phyloP scores from a whole-genome alignment of 2,113 vertebrate genomes.

The Clarias batrachus region DNA sequence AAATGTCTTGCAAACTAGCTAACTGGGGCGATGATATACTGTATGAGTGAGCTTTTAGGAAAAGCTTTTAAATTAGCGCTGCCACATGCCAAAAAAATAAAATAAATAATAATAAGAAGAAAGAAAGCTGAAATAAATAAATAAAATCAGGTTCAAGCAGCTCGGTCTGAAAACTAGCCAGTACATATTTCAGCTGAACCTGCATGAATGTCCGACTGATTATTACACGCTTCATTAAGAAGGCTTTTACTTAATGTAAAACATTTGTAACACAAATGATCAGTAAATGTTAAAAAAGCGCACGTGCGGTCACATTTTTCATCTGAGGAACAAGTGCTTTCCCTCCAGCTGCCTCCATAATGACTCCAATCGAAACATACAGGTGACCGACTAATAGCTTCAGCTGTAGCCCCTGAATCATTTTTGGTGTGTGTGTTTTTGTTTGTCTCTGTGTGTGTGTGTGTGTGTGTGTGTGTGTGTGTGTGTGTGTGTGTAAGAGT shows the following conservation, averaged over 20 bases:
- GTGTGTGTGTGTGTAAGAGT: slow-evolving; percentile 1
- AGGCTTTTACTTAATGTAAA: background rate
- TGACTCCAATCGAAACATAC: slow-evolving; percentile 65
- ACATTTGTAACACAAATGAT: background rate
- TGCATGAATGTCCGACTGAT: background rate
- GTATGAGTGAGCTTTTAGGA: background rate
- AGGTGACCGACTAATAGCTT: slow-evolving; percentile 69
- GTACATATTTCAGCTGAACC: background rate
- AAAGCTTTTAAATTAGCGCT: background rate
- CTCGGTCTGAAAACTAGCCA: background rate
- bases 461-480: slow-evolving; percentile 34
- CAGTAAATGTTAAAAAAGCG: slow-evolving; percentile 24
- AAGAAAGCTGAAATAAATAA: no score
- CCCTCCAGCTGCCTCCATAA: slow-evolving; percentile 55
- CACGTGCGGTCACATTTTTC: background rate
- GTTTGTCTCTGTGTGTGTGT: slow-evolving; percentile 33
- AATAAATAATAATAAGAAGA: no score
- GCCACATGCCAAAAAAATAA: background rate
- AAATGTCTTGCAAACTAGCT: background rate
- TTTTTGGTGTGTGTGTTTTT: slow-evolving; percentile 43
- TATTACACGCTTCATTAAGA: background rate
- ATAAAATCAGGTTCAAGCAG: background rate
- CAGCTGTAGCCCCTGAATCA: slow-evolving; percentile 61
- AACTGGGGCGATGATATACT: background rate
- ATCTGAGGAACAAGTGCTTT: slow-evolving; percentile 48